Percentiles rank a stretch among this genome's conserved stretches.
These are phyloP conservation scores for Peromyscus eremicus DNA, from an alignment of 2,797 vertebrate genomes.

Conservation along the genomic window DNA sequence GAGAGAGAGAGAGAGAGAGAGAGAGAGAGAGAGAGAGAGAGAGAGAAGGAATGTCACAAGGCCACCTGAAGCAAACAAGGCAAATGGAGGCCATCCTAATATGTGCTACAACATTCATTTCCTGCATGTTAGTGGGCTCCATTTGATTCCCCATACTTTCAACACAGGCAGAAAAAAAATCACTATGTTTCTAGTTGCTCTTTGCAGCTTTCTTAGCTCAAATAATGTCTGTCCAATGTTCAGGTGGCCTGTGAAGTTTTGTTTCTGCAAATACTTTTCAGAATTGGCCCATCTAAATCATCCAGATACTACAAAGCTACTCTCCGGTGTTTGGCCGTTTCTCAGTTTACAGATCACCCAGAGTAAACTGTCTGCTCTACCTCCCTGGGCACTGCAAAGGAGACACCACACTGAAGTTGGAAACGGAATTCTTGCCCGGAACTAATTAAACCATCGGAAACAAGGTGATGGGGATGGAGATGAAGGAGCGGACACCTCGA, in stretches of 20 bases:
- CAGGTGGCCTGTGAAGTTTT: slow-evolving; percentile 43
- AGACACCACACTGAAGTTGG: neutral
- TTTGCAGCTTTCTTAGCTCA: neutral
- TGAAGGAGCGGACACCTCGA: neutral
- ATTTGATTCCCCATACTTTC: neutral
- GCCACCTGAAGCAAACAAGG: neutral
- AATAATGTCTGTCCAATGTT: slow-evolving; percentile 3
- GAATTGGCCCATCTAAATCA: slow-evolving; percentile 22
- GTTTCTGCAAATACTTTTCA: slow-evolving; percentile 45
- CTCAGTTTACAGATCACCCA: slow-evolving; percentile 22
- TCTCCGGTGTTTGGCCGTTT: slow-evolving; percentile 7
- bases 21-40: neutral
- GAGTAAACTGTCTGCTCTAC: slow-evolving; percentile 8
- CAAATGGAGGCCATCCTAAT: neutral
- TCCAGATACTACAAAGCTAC: neutral
- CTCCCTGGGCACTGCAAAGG: neutral
- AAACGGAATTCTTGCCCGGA: slow-evolving; percentile 36
- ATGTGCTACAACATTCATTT: neutral
- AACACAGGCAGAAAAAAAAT: neutral
- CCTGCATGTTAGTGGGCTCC: neutral
- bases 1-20: neutral
- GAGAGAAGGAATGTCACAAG: neutral
- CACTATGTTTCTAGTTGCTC: neutral
- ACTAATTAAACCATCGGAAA: slow-evolving; percentile 40
- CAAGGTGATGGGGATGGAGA: slow-evolving; percentile 4